Percentiles rank a stretch among this genome's conserved stretches.
Evolutionary conservation across 2,113 vertebrate genomes (phyloP).

Genomic region (Salvelinus sp.): DNA sequence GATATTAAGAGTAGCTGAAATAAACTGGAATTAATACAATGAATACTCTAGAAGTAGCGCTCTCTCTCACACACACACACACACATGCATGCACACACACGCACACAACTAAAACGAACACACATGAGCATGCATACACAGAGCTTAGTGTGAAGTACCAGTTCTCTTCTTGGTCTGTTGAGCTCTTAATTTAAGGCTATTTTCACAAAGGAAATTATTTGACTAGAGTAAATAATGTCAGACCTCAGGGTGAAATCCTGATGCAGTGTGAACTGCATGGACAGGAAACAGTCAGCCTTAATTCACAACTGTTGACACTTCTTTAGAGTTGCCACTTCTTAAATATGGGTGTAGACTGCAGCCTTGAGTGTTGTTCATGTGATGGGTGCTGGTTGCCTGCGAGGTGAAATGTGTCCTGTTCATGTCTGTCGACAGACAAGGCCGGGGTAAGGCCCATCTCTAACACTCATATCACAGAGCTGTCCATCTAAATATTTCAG

Average conservation of each 20-base stretch:
- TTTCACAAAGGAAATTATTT: too few species aligned
- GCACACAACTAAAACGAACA: not conserved
- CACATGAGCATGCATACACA: not conserved
- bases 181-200: not conserved
- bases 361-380: slow-evolving; percentile 36
- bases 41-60: too few species aligned
- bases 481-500: slow-evolving; percentile 46
- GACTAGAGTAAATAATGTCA: not conserved
- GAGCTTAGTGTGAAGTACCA: not conserved
- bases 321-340: slow-evolving; percentile 12
- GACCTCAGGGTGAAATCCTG: too few species aligned
- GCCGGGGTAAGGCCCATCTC: slow-evolving; percentile 1
- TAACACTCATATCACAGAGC: slow-evolving; percentile 35
- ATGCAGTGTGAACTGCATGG: too few species aligned
- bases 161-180: not conserved
- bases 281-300: not conserved
- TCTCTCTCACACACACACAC: too few species aligned
- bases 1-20: slow-evolving; percentile 20
- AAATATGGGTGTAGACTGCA: not conserved
- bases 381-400: slow-evolving; percentile 39
- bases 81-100: too few species aligned
- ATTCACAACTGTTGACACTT: not conserved
- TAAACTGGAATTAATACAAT: too few species aligned
- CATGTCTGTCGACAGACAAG: slow-evolving; percentile 25
- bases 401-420: slow-evolving; percentile 48